Percentiles rank a stretch among this genome's conserved stretches.
phyloP scores from a whole-genome alignment of 2,113 vertebrate genomes.

The Dendropsophus ebraccatus region DNA sequence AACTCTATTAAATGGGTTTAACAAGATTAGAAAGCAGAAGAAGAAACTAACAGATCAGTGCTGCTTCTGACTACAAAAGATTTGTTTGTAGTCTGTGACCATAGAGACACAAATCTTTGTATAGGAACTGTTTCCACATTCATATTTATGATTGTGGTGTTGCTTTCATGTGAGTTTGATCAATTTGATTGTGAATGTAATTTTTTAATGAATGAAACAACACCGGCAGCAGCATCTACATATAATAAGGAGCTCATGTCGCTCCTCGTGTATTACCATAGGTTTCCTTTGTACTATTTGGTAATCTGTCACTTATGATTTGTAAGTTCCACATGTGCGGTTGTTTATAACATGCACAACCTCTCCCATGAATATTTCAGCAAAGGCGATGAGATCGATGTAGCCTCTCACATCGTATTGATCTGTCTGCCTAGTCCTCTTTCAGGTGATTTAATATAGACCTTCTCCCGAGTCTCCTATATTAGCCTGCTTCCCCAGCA shows the following conservation, averaged over 20 bases:
- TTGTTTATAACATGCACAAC: conserved; percentile 20
- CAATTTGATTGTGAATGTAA: neutral
- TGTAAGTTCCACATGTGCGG: neutral
- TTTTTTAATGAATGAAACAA: neutral
- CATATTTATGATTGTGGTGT: neutral
- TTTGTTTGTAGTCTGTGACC: conserved; percentile 3
- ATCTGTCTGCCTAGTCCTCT: conserved; percentile 44
- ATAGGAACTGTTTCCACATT: neutral
- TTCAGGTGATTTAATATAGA: conserved; percentile 56
- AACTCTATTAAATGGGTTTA: no score
- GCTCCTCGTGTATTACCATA: neutral
- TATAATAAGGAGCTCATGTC: neutral
- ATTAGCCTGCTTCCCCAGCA: conserved; percentile 13
- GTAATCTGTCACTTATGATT: conserved; percentile 1
- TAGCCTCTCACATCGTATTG: conserved; percentile 50
- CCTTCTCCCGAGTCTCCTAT: conserved; percentile 34
- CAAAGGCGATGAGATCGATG: conserved; percentile 41
- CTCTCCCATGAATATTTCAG: conserved; percentile 57
- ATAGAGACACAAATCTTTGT: neutral
- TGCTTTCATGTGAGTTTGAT: neutral
- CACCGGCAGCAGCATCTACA: neutral
- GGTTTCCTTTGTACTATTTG: neutral
- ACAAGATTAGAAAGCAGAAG: no score
- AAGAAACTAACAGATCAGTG: neutral
- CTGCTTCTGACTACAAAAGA: neutral